phyloP scores from a whole-genome alignment of 64 coral and sea anemone species.

The Montipora capricornis region DNA sequence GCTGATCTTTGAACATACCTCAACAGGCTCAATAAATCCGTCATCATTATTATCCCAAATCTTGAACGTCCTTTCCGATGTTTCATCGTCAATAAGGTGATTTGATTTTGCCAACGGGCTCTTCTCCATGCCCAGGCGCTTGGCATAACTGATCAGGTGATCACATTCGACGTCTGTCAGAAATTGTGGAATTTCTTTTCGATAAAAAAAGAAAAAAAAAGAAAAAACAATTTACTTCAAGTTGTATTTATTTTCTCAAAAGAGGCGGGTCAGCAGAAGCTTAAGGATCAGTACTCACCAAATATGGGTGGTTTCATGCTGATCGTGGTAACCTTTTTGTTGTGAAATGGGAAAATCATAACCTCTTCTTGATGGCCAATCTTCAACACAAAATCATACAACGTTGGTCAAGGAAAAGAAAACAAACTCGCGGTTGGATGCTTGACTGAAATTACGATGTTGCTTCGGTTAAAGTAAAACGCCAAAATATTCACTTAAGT shows the following conservation, averaged over 20 bases:
- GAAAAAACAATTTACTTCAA: neutral
- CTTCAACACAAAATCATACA: neutral
- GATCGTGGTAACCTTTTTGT: conserved; percentile 45
- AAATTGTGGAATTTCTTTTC: conserved; percentile 74
- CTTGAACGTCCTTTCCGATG: conserved; percentile 79
- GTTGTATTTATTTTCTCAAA: too few relatives aligned
- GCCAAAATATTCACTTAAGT: too few relatives aligned
- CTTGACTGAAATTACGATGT: too few relatives aligned
- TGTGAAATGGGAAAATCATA: conserved; percentile 42
- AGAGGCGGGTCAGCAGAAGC: neutral
- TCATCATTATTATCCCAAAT: conserved; percentile 83
- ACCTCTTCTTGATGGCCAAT: conserved; percentile 25
- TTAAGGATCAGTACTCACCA: conserved; percentile 30
- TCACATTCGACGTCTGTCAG: conserved; percentile 80
- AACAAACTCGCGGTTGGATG: too few relatives aligned
- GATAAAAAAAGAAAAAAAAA: neutral
- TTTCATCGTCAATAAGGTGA: conserved; percentile 74
- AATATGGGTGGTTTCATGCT: conserved; percentile 66
- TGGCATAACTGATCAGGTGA: conserved; percentile 76
- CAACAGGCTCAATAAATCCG: conserved; percentile 71
- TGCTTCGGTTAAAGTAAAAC: too few relatives aligned
- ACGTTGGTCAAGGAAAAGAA: neutral
- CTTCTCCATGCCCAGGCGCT: conserved; percentile 86
- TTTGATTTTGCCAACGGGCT: conserved; percentile 72
- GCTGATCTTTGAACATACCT: conserved; percentile 42